Conservation (phyloP, 2,797 vertebrate genomes). For the Syndactyla subalaris region DNA sequence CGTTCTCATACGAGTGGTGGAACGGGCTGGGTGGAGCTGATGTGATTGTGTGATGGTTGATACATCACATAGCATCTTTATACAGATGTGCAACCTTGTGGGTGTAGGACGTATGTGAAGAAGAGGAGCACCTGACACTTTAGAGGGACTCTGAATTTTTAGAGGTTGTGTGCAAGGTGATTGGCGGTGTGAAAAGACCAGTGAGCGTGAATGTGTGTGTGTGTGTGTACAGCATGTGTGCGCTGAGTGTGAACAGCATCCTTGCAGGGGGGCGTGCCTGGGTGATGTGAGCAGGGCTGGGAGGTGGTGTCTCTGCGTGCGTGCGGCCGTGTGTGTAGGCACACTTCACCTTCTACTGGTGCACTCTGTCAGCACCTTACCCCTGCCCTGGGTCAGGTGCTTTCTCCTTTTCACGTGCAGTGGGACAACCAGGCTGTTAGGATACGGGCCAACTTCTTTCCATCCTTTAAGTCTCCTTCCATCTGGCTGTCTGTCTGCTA, state of each 20-base stretch:
- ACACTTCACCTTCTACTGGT: neutral
- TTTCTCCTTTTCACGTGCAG: neutral
- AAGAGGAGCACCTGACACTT: neutral
- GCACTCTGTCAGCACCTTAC: neutral
- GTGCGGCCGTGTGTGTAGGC: fast-evolving
- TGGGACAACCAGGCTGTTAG: neutral
- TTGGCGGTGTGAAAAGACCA: neutral
- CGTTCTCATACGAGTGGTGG: neutral
- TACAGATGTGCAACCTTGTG: neutral
- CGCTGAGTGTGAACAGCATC: neutral
- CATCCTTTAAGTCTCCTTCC: neutral
- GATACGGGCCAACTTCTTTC: neutral
- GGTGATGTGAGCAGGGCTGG: neutral
- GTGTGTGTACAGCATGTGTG: neutral
- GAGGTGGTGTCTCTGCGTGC: fast-evolving
- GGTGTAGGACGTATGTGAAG: neutral
- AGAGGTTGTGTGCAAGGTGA: neutral
- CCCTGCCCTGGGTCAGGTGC: neutral
- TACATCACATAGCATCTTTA: neutral
- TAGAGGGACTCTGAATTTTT: neutral
- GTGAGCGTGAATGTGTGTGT: neutral
- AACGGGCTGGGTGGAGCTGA: neutral
- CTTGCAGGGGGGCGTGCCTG: neutral
- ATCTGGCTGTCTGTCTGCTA: neutral
- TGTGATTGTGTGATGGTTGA: neutral